Evolutionary conservation across 2,113 vertebrate genomes (phyloP), one percentile per base, ranked within the genome.

Genomic region (Hystrix brachyura): DNA sequence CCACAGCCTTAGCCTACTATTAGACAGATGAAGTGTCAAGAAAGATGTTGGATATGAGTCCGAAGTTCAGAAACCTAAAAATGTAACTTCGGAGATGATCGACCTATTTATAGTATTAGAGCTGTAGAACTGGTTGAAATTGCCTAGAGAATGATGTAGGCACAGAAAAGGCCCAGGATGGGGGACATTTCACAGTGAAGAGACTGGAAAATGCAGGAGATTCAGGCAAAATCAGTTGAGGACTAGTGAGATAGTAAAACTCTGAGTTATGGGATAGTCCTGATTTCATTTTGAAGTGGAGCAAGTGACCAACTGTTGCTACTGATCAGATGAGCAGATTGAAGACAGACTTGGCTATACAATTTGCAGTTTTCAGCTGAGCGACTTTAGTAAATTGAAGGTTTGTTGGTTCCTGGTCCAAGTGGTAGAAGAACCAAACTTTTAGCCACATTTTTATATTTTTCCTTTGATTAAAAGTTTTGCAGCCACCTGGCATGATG

Each of bases 41-140:
- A 79, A 74, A 38, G n/a, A 34, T 86, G 18, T 13, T 81, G 60
- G 57, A 65, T 72, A 3, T 51, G 29, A 81, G 19, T 19, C 57
- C 53, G 32, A 83, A 96, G 34, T 80, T 93, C 29, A 67, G 79
- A 67, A 38, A 55, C 62, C 51, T 69, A 67, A 69, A 82, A 90
- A 59, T 57, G 51, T 9, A 43, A 64, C 21, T n/a, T 92, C 67
- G 62, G 34, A 57, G 72, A 76, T 8, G 74, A 64, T 72, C 72
- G 81, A 76, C 43, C 76, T 67, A 38, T 60, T 27, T 81, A 14
- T 46, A 15, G 12, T 97, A 60, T 0, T 76, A 67, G 74, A 76
- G n/a, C 57, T 81, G 51, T 6, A 64, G 51, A 69, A 87, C 13
- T 76, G 19, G 38, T 43, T 53, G 19, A 82, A 1, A 25, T 81